Evolutionary conservation across 2,113 vertebrate species (phyloP), one percentile per base, ranked within the genome.

Genomic region (Antechinus flavipes): DNA sequence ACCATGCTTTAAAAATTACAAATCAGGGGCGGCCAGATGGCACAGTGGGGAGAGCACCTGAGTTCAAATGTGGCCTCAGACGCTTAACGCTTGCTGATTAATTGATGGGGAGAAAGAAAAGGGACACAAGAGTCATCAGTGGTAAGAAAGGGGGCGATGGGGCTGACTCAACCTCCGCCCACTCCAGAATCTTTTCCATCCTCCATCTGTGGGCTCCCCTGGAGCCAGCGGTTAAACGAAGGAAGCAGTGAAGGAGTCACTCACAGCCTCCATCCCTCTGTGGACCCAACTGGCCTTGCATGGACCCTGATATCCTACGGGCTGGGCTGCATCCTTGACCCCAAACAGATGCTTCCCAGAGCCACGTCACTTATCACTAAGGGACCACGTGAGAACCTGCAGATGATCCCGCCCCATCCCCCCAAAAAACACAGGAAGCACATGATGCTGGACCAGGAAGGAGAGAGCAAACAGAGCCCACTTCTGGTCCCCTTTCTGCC

Each of bases 391-490:
- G 6, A 42, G 68, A 22, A 23, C 6, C 8, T 19, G 35, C 6
- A 14, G 14, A 14, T 14, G 61, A n/a, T 2, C 56, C 56, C 9
- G 10, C 26, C 56, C 26, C 56, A 27, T 35, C 26, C 68, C 68
- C 68, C 22, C 23, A 7, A 42, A 84, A 84, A 8, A n/a, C 19
- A 84, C n/a, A 42, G 19, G 35, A 76, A 76, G 14, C 61, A 76
- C 4, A 19, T 7, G 61, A n/a, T n/a, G 35, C 14, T 76, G 35
- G 68, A 2, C 68, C 68, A 42, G 68, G 5, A n/a, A 84, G 68
- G 35, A 16, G 1, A 22, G 19, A 2, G 16, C 42, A n/a, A 42
- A 0, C n/a, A 42, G 61, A n/a, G n/a, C 2, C n/a, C 16, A 14
- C 3, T 35, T 68, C 30, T 30, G 3, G 58, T 30, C 58, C 35